phyloP scores from a whole-genome alignment of 2,113 vertebrate species.

The Neodon shergylaensis region DNA sequence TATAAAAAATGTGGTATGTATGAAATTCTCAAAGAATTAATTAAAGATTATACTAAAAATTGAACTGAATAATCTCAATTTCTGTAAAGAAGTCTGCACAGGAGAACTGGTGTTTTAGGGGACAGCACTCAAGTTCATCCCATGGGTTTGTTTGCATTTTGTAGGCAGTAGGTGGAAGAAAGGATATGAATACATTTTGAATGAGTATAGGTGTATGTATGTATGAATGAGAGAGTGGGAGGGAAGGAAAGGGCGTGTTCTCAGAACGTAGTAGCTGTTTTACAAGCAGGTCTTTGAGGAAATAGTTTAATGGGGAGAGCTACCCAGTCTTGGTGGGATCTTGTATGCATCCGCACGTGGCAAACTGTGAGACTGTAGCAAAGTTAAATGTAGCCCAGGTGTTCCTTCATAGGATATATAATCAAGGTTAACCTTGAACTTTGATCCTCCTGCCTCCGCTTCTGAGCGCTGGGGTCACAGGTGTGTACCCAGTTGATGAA shows the following conservation, averaged over 20 bases:
- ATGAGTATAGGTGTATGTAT: background rate
- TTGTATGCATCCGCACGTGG: background rate
- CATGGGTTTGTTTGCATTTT: background rate
- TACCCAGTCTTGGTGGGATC: background rate
- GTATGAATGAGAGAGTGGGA: background rate
- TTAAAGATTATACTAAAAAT: background rate
- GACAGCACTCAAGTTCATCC: background rate
- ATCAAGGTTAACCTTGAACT: background rate
- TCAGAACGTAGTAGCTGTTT: slow-evolving; percentile 41
- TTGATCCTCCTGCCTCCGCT: background rate
- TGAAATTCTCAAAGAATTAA: background rate
- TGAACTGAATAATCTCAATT: slow-evolving; percentile 33
- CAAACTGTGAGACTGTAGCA: slow-evolving; percentile 39
- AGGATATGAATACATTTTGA: background rate
- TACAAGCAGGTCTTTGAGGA: slow-evolving; percentile 31
- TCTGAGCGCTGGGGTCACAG: background rate
- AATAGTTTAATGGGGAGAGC: slow-evolving; percentile 12
- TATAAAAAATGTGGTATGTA: background rate
- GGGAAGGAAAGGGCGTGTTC: background rate
- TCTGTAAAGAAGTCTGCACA: background rate
- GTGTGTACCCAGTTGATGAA: background rate
- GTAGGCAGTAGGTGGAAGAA: background rate
- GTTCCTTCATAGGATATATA: background rate
- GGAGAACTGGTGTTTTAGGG: background rate
- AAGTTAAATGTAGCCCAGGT: background rate